Conservation (phyloP, 2,113 vertebrate species). For the Ibidorhyncha struthersii region DNA sequence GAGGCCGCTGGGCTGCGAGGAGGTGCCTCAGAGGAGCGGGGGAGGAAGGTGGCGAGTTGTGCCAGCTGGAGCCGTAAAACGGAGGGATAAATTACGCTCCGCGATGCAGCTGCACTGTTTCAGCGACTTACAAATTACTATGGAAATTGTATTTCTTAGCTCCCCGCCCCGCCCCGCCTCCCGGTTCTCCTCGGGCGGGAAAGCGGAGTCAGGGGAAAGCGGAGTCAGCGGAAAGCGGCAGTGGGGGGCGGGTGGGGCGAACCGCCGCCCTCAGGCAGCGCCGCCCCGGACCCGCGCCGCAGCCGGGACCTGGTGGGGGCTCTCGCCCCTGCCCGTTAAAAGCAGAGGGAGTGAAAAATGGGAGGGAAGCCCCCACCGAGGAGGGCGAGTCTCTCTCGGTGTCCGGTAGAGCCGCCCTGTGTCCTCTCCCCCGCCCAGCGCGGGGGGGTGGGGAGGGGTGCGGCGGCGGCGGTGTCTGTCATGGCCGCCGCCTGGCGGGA, state of each 20-base stretch:
- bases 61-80: not conserved
- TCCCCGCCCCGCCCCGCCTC: not conserved
- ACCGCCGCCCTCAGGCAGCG: too few relatives aligned
- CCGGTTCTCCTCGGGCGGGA: not conserved
- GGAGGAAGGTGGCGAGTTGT: not conserved
- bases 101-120: not conserved
- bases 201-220: conserved; percentile 5
- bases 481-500: not conserved
- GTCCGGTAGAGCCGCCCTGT: rapidly evolving
- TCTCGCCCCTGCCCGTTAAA: not conserved
- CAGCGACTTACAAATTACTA: conserved; percentile 23
- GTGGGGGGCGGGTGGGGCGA: too few relatives aligned
- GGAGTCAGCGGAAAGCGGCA: too few relatives aligned
- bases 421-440: rapidly evolving
- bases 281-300: too few relatives aligned
- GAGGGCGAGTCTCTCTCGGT: too few relatives aligned
- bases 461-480: too few relatives aligned
- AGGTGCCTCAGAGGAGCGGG: not conserved
- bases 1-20: not conserved
- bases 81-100: conserved; percentile 6
- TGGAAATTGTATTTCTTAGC: conserved; percentile 30
- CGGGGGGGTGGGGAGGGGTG: not conserved
- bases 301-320: not conserved
- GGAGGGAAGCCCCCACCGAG: not conserved
- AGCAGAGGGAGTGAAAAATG: not conserved